Evolutionary conservation across 2,888 invertebrate species (phyloP).

Genomic region (Eristalis arbustorum): DNA sequence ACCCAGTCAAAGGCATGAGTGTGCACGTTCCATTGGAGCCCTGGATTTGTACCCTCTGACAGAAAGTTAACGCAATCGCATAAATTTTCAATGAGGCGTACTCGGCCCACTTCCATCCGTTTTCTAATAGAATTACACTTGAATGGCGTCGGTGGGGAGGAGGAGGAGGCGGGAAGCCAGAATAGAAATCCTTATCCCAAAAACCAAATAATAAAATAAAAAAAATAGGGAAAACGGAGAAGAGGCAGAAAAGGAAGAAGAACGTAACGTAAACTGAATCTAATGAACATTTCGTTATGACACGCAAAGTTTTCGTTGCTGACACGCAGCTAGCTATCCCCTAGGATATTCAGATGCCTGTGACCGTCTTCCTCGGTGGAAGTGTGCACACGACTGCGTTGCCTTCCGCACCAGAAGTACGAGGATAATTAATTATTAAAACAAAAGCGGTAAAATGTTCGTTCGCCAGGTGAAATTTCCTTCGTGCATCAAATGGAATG

Average conservation of each 20-base stretch:
- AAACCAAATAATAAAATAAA: background rate
- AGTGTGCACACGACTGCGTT: constrained; percentile 9
- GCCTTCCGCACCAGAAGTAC: constrained; percentile 57
- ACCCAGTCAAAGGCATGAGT: constrained; percentile 9
- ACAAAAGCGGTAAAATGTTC: constrained; percentile 69
- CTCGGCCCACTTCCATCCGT: constrained; percentile 1
- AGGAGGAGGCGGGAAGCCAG: background rate
- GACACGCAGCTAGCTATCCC: constrained; percentile 38
- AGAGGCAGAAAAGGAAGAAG: background rate
- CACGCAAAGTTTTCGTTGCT: constrained; percentile 65
- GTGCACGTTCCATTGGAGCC: constrained; percentile 46
- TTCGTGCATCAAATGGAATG: constrained; percentile 42
- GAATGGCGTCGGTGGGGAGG: background rate
- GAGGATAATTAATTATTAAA: constrained; percentile 68
- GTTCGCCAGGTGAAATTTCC: constrained; percentile 66
- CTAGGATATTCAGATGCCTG: constrained; percentile 40
- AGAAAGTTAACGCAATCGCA: constrained; percentile 73
- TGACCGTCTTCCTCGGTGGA: background rate
- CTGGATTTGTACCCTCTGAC: constrained; percentile 53
- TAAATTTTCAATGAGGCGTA: constrained; percentile 74
- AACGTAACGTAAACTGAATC: constrained; percentile 51
- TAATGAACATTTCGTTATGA: constrained; percentile 69
- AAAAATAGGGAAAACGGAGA: background rate
- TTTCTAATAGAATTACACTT: constrained; percentile 47
- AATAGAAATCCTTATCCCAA: constrained; percentile 12